Evolutionary conservation across 2,797 vertebrate genomes (phyloP).

Genomic region (Psittacula derbiana): DNA sequence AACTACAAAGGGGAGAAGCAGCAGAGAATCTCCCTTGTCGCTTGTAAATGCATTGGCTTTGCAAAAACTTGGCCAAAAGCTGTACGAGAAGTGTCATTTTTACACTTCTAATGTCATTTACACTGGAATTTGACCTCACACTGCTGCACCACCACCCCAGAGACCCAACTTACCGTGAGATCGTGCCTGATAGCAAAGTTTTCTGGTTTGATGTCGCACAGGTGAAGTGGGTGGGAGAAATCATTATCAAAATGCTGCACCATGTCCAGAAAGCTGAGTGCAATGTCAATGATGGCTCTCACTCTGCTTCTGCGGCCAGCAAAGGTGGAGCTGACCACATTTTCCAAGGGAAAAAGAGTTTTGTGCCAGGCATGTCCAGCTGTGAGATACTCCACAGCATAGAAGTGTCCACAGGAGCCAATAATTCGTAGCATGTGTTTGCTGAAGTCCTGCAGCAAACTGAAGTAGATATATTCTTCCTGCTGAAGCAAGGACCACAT

Average conservation of each 20-base stretch:
- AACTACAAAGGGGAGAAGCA: not conserved
- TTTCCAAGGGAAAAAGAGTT: constrained; percentile 89
- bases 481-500: constrained; percentile 94
- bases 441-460: constrained; percentile 90
- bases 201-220: constrained; percentile 96
- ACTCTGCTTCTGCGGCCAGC: constrained; percentile 56
- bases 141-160: not conserved
- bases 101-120: not conserved
- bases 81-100: not conserved
- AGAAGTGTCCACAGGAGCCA: constrained; percentile 96
- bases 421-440: constrained; percentile 87
- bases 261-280: constrained; percentile 95
- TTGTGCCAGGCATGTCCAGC: constrained; percentile 89
- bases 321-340: constrained; percentile 13
- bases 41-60: not conserved
- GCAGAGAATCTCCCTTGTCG: not conserved
- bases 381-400: constrained; percentile 90
- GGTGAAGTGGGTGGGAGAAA: constrained; percentile 91
- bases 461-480: constrained; percentile 93
- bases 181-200: constrained; percentile 95
- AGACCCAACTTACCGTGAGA: constrained; percentile 83
- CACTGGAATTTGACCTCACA: not conserved
- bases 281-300: constrained; percentile 82
- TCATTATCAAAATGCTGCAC: constrained; percentile 91
- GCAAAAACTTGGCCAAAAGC: not conserved